Percentiles rank a stretch among this genome's conserved stretches.
Evolutionary conservation across 2,113 vertebrate genomes (phyloP).

Genomic region (Podarcis cretensis): DNA sequence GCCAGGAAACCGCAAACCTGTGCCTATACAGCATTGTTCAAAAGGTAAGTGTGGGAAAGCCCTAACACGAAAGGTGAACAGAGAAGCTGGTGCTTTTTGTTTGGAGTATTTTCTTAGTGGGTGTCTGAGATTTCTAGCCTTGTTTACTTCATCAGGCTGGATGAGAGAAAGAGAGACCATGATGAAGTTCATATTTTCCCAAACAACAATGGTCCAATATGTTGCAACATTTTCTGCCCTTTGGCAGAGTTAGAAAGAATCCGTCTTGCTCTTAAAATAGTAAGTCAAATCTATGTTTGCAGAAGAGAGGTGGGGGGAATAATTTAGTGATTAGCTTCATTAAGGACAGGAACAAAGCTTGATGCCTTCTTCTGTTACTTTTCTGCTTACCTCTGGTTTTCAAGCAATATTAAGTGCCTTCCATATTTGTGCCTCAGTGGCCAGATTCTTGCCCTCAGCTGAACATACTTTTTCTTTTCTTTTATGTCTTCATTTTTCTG

Average conservation of each 20-base stretch:
- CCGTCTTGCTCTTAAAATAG: accelerated
- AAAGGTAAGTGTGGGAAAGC: background rate
- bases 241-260: background rate
- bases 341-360: background rate
- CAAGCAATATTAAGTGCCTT: slow-evolving; percentile 29
- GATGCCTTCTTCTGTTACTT: background rate
- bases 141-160: background rate
- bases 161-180: background rate
- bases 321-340: accelerated
- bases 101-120: background rate
- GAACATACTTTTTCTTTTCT: slow-evolving; percentile 22
- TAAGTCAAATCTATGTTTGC: background rate
- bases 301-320: background rate
- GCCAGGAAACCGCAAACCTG: too few relatives aligned
- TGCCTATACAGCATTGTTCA: background rate
- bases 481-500: slow-evolving; percentile 60
- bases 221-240: background rate
- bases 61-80: background rate
- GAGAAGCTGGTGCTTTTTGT: background rate
- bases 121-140: slow-evolving; percentile 24
- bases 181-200: background rate
- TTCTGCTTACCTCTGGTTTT: background rate
- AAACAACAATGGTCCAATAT: background rate
- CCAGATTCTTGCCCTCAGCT: slow-evolving; percentile 36
- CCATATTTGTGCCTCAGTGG: slow-evolving; percentile 2